Evolutionary conservation across 2,113 vertebrate species (phyloP).

Genomic region (Cercocebus atys): DNA sequence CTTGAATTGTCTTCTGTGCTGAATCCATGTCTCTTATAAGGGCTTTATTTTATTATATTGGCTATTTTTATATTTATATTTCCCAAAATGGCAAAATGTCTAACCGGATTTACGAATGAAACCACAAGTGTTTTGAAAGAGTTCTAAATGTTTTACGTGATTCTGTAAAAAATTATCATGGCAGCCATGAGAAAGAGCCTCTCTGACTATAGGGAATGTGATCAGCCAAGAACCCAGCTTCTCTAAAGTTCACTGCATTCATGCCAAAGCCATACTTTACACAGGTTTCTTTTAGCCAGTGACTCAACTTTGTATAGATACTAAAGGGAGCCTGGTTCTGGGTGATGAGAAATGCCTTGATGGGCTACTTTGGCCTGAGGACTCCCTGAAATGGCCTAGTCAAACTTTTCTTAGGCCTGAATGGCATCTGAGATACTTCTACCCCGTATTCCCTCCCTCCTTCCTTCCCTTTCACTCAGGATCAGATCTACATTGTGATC

Average conservation of each 20-base stretch:
- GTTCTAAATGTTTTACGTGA: not conserved
- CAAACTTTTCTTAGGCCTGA: not conserved
- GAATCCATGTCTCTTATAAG: not conserved
- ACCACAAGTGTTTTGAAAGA: not conserved
- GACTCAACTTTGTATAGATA: not conserved
- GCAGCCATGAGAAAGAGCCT: not conserved
- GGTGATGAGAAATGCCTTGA: not conserved
- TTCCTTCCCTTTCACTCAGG: not conserved
- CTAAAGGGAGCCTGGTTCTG: not conserved
- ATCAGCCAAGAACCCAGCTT: not conserved
- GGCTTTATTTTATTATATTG: not conserved
- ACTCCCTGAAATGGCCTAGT: too few species aligned
- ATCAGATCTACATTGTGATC: not conserved
- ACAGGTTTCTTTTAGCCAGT: accelerated
- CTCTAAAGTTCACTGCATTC: not conserved
- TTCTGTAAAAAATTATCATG: not conserved
- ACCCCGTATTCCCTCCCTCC: not conserved
- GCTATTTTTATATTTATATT: slow-evolving; percentile 20
- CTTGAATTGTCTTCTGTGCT: not conserved
- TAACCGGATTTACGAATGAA: not conserved
- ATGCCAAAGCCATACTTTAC: not conserved
- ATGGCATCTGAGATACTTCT: not conserved
- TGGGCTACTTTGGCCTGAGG: not conserved
- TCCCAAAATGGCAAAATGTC: not conserved
- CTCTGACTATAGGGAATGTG: not conserved